A percentile compares a stretch with the other conserved stretches of the same genome.
These are phyloP conservation scores for Conus ventricosus DNA, from an alignment of 1,140 invertebrate genomes.

Conservation along the genomic window DNA sequence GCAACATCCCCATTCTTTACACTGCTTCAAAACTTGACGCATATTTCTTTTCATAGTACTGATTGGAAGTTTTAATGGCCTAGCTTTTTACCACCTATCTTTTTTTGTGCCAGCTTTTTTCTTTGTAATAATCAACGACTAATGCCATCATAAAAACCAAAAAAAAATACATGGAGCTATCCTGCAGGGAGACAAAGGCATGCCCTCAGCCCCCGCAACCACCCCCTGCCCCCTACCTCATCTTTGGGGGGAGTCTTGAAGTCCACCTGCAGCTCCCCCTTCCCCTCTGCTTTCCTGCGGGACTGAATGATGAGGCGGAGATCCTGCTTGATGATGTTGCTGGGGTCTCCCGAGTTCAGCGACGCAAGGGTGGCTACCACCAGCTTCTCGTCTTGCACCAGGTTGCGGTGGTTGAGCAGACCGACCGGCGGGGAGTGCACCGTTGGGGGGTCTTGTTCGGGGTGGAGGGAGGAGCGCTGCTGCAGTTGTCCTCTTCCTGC, in stretches of 20 bases:
- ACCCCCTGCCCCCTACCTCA: conserved; percentile 41
- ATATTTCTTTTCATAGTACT: too few relatives aligned
- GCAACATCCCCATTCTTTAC: too few relatives aligned
- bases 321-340: conserved; percentile 93
- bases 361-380: conserved; percentile 55
- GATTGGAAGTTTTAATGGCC: too few relatives aligned
- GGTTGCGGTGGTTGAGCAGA: conserved; percentile 38
- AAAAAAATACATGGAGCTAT: too few relatives aligned
- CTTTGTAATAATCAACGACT: too few relatives aligned
- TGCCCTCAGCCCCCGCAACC: too few relatives aligned
- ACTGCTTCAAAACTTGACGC: too few relatives aligned
- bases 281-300: conserved; percentile 80
- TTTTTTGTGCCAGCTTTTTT: too few relatives aligned
- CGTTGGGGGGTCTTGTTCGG: neutral
- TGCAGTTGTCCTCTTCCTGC: neutral
- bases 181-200: too few relatives aligned
- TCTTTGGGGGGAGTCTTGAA: conserved; percentile 56
- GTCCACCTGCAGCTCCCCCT: conserved; percentile 66
- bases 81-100: too few relatives aligned
- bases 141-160: too few relatives aligned
- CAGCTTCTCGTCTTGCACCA: conserved; percentile 52
- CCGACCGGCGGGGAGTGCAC: conserved; percentile 23
- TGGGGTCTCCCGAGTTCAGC: conserved; percentile 82
- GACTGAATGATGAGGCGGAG: conserved; percentile 92
- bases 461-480: neutral